A percentile compares a stretch with the other conserved stretches of the same genome.
These are phyloP conservation scores for Strigops habroptila DNA, from an alignment of 2,113 vertebrate genomes.

Conservation along the genomic window DNA sequence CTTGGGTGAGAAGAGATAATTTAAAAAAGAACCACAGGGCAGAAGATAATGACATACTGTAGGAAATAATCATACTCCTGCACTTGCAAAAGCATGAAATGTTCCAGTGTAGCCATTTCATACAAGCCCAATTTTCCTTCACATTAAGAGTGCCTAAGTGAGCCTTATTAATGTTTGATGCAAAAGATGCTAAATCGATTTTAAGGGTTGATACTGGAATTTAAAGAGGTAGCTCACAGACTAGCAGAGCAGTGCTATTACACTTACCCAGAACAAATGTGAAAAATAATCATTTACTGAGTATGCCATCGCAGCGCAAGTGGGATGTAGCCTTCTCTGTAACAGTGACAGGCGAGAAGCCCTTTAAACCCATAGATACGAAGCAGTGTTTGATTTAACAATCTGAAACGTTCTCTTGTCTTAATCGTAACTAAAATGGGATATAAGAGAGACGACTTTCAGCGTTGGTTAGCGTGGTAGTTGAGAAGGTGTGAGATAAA, in stretches of 20 bases:
- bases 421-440: background rate
- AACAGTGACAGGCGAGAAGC: background rate
- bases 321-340: background rate
- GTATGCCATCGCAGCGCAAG: background rate
- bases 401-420: background rate
- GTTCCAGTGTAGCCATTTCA: constrained; percentile 58
- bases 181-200: constrained; percentile 41
- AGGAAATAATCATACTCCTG: constrained; percentile 58
- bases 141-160: constrained; percentile 51
- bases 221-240: constrained; percentile 29
- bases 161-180: constrained; percentile 64
- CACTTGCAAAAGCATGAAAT: constrained; percentile 58
- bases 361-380: background rate
- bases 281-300: background rate
- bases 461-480: background rate
- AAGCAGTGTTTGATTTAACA: background rate
- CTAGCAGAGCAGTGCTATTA: background rate
- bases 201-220: constrained; percentile 46
- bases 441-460: background rate
- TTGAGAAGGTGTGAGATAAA: constrained; percentile 22
- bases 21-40: constrained; percentile 55
- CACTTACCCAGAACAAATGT: background rate
- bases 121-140: constrained; percentile 42
- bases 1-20: constrained; percentile 42
- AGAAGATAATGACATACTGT: constrained; percentile 61